Base-by-base conservation (phyloP, 2,888 invertebrate species). In the Andrena flavipes region DNA sequence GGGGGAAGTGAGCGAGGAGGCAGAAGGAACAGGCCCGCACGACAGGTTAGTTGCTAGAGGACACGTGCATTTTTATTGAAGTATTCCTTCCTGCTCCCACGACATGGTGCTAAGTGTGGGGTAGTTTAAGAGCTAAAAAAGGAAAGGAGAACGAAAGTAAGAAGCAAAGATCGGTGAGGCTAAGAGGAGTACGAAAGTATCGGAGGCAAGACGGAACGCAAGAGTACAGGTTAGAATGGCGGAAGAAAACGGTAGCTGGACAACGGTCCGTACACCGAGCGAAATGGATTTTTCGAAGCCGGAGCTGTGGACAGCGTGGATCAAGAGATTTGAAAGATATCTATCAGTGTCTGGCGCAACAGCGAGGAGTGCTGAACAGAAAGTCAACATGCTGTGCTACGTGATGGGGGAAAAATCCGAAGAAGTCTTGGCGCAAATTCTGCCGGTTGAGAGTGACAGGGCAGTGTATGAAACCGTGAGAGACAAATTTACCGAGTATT, bases 361-460 rank as follows among this genome's bases (percentile, higher is more conserved):
- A n/a, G 48, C 13, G 7, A 65, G 26, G 3, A 8, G 7, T 1
- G 2, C 49, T 10, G 51, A 65, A n/a, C 49, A 65, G 30, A 65
- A 65, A 0, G 49, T 65, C 13, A 49, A 65, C 49, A 0, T 49
- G 1, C 26, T 65, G 8, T 49, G 49, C 1, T 65, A 65, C n/a
- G 3, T 65, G 13, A 65, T 65, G 65, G 65, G 65, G 7, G 65
- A 65, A 3, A 49, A 65, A 16, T 49, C 65, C 3, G 65, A 65
- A 16, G 49, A 65, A 49, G 10, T 49, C 30, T 8, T 65, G 1
- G 5, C 16, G 13, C 49, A 65, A 16, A 65, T 65, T 23, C 0
- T 49, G 3, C 49, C 49, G 7, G 49, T 29, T 5, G 7, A 26
- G 2, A 49, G n/a, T 26, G 26, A 29, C 3, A 16, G 16, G 16